Evolutionary conservation across 2,888 invertebrate genomes (phyloP).

Genomic region (Tineola bisselliella): DNA sequence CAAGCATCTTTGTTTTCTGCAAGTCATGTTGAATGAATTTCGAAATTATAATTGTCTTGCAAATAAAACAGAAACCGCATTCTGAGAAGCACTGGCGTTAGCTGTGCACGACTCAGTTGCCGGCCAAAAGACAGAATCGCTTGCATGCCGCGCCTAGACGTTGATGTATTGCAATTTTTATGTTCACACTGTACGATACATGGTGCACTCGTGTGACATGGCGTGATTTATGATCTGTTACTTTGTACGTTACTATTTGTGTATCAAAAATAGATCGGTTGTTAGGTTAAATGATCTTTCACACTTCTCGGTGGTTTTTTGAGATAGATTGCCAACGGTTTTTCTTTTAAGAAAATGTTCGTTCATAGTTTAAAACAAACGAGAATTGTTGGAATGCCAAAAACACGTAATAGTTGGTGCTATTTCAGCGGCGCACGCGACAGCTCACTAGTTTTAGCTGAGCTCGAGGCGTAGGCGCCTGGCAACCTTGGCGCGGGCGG

Average conservation of each 20-base stretch:
- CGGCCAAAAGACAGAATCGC: constrained; percentile 10
- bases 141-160: constrained; percentile 27
- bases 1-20: no score
- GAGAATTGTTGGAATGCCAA: constrained; percentile 55
- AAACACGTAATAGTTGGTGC: constrained; percentile 47
- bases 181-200: constrained; percentile 23
- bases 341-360: not conserved
- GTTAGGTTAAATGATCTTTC: not conserved
- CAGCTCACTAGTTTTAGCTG: constrained; percentile 51
- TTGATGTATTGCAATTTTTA: constrained; percentile 42
- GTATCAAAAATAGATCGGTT: not conserved
- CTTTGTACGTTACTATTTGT: not conserved
- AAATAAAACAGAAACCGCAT: not conserved
- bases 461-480: constrained; percentile 59
- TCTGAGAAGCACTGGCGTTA: not conserved
- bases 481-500: constrained; percentile 53
- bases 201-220: constrained; percentile 22
- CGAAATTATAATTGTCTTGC: not conserved
- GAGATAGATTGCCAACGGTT: not conserved
- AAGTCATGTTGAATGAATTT: no score
- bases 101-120: not conserved
- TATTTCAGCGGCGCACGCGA: constrained; percentile 55
- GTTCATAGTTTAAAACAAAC: constrained; percentile 16
- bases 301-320: not conserved
- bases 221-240: not conserved